Base-by-base conservation (phyloP, 2,888 invertebrate genomes). In the Dione juno region DNA sequence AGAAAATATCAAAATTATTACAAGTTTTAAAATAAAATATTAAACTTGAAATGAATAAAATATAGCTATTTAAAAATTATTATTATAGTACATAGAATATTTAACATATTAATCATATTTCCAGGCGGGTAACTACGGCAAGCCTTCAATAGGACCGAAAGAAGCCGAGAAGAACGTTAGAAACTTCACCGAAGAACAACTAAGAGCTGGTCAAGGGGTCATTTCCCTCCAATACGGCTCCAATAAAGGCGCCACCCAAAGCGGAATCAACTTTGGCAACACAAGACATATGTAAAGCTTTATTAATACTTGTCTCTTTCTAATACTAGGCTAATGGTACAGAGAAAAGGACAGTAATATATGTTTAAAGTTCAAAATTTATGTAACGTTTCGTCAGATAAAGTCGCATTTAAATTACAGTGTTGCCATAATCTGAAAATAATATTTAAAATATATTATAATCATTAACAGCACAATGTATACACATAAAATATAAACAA, bases 221-320 rank as follows among this genome's bases (percentile, higher is more conserved):
- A 99, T 99, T 87, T 97, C 97, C 67, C 95, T 99, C 70, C 99
- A 99, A 88, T 98, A 98, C 89, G 99, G 99, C 72, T 97, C 98
- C 82, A 99, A 99, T 94, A 99, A 99, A 92, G 99, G 99, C 40
- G 99, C 99, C 80, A 98, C 94, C 85, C 99, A 99, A 89, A 97
- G 98, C 77, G 99, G 99, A 70, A 97, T 99, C 87, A 99, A 97
- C 90, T 98, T 99, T 82, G 99, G 99, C 79, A 98, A 98, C 93
- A 98, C 98, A 82, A 95, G 99, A 90, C 99, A 99, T 94, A 98
- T 98, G 98, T 98, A 96, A 86, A 81, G 35, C 61, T 41, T 14
- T 61, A 61, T 14, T 57, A 35, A 57, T 13, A 58, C 28, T 53
- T 67, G 54, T 71, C 73, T 52, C 67, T 68, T 71, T 68, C 74